A percentile compares a stretch with the other conserved stretches of the same genome.
Evolutionary conservation across 1,140 invertebrate genomes (phyloP).

Genomic region (Hypothenemus hampei): DNA sequence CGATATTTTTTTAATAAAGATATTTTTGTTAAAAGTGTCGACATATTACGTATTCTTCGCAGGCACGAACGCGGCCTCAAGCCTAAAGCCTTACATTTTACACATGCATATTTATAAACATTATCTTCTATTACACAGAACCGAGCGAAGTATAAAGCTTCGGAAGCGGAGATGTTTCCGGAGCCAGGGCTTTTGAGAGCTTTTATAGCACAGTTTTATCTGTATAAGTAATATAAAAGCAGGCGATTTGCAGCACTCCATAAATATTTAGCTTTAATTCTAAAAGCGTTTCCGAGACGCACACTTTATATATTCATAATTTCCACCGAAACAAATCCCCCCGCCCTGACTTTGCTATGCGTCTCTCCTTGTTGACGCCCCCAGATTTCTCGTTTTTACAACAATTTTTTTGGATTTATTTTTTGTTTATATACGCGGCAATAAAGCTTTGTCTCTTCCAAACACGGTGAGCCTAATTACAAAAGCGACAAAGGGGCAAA

Average conservation of each 20-base stretch:
- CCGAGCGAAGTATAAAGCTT: slow-evolving; percentile 41
- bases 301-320: slow-evolving; percentile 43
- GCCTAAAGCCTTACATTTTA: slow-evolving; percentile 43
- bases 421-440: no score
- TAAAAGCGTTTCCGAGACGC: slow-evolving; percentile 45
- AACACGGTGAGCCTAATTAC: no score
- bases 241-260: slow-evolving; percentile 45
- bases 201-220: slow-evolving; percentile 46
- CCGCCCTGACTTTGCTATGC: neutral
- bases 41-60: slow-evolving; percentile 33
- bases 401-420: no score
- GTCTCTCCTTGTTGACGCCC: no score
- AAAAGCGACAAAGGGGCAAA: neutral
- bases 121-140: slow-evolving; percentile 45
- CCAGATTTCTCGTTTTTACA: slow-evolving; percentile 1
- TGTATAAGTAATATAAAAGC: slow-evolving; percentile 48
- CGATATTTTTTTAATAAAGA: no score
- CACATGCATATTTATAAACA: slow-evolving; percentile 48
- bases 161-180: slow-evolving; percentile 37
- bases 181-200: slow-evolving; percentile 42
- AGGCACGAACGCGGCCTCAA: slow-evolving; percentile 28
- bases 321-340: slow-evolving; percentile 18
- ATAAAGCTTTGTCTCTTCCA: no score
- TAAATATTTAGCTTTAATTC: slow-evolving; percentile 47
- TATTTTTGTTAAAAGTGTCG: no score